phyloP scores from a whole-genome alignment of 2,797 vertebrate species.

The Sebastes glaucus region DNA sequence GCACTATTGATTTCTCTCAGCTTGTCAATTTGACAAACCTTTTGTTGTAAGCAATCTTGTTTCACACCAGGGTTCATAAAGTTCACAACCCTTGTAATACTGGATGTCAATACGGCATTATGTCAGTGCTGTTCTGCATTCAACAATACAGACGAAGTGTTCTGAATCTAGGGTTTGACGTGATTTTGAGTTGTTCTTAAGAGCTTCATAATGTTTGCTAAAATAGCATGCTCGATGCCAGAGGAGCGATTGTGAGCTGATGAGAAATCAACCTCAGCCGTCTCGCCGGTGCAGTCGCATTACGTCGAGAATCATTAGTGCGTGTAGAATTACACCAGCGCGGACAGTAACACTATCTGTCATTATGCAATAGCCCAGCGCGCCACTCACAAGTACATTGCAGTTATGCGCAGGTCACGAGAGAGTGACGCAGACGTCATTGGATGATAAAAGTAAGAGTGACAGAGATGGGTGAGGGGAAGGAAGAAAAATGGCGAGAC shows the following conservation, averaged over 20 bases:
- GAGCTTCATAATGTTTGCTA: neutral
- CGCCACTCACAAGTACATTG: conserved; percentile 14
- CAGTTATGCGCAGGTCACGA: conserved; percentile 35
- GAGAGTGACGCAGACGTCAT: conserved; percentile 12
- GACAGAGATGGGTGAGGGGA: neutral
- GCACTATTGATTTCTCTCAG: conserved; percentile 6
- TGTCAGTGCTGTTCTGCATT: neutral
- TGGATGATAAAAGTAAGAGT: conserved; percentile 7
- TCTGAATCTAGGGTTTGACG: neutral
- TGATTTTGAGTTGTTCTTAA: neutral
- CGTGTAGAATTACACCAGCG: conserved; percentile 44
- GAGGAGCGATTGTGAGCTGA: neutral
- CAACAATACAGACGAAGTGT: neutral
- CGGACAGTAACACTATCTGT: conserved; percentile 52
- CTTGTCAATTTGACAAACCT: neutral
- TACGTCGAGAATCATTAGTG: conserved; percentile 40
- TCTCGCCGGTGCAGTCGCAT: neutral
- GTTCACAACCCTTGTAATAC: neutral
- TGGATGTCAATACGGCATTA: conserved; percentile 3
- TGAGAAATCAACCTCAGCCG: conserved; percentile 15
- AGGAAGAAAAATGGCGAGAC: neutral
- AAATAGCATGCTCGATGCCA: neutral
- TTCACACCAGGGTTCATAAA: conserved; percentile 10
- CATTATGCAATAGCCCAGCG: conserved; percentile 44
- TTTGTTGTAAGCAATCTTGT: neutral